These are phyloP conservation scores for Neosalanx taihuensis DNA, from an alignment of 2,797 vertebrate genomes.

Conservation along the genomic window DNA sequence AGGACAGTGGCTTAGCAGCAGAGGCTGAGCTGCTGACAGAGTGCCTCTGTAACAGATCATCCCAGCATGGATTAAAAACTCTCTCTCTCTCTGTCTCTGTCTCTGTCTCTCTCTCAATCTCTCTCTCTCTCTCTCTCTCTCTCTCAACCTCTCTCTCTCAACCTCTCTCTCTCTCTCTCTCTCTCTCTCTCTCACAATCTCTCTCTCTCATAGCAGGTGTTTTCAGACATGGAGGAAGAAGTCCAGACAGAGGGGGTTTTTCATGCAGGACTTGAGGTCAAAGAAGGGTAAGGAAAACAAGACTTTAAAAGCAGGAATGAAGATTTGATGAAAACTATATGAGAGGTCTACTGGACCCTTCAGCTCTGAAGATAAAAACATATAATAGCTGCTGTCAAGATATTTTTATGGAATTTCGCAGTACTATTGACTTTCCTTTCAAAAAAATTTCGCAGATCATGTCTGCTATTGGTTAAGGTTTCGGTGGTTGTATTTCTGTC, in stretches of 20 bases:
- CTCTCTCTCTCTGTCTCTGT: not conserved
- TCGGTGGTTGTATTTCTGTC: no score
- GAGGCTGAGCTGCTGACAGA: conserved; percentile 86
- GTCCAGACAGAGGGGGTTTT: not conserved
- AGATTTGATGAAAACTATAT: conserved; percentile 1
- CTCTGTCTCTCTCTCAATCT: no score
- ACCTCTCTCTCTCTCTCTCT: no score
- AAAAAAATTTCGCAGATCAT: no score
- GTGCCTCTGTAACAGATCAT: conserved; percentile 82
- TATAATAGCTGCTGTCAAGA: no score
- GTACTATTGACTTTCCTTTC: no score
- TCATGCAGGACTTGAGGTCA: not conserved
- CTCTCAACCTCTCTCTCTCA: no score
- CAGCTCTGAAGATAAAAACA: not conserved
- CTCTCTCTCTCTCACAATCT: not conserved
- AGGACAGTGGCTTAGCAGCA: conserved; percentile 81
- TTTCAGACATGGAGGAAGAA: not conserved
- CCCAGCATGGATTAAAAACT: conserved; percentile 5
- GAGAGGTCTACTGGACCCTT: not conserved
- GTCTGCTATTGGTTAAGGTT: no score
- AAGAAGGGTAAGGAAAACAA: not conserved
- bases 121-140: not conserved
- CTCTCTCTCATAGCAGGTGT: not conserved
- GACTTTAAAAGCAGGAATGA: not conserved
- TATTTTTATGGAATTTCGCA: no score